A percentile compares a stretch with the other conserved stretches of the same genome.
phyloP scores from a whole-genome alignment of 2,113 vertebrate species.

The Phalacrocorax aristotelis region DNA sequence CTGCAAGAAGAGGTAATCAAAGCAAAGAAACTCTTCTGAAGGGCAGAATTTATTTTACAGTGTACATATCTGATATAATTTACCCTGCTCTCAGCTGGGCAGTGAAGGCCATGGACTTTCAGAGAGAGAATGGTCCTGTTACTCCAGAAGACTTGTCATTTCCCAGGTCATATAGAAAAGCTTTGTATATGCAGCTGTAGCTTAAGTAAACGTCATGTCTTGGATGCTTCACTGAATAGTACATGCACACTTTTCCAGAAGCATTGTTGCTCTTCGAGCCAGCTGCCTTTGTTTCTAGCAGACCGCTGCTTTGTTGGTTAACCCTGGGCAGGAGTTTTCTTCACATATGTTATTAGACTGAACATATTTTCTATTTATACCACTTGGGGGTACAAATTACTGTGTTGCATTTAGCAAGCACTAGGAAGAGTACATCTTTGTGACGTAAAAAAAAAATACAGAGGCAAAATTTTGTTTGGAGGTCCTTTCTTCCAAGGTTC shows the following conservation, averaged over 20 bases:
- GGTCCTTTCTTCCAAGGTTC: background rate
- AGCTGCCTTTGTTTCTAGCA: constrained; percentile 46
- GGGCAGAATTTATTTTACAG: background rate
- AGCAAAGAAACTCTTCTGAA: background rate
- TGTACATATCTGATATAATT: background rate
- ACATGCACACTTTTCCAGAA: constrained; percentile 10
- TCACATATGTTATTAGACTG: constrained; percentile 66
- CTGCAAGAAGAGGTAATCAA: background rate
- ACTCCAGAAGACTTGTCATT: background rate
- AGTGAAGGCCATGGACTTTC: background rate
- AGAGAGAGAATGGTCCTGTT: background rate
- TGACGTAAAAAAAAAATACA: background rate
- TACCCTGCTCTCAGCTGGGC: background rate
- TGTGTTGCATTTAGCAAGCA: background rate
- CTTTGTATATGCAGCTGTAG: constrained; percentile 37
- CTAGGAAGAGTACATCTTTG: background rate
- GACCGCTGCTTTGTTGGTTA: constrained; percentile 47
- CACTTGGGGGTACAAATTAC: constrained; percentile 48
- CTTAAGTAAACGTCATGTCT: background rate
- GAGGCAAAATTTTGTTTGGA: background rate
- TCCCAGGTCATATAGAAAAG: background rate
- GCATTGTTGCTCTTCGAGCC: constrained; percentile 13
- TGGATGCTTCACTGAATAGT: constrained; percentile 10
- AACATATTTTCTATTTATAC: constrained; percentile 68
- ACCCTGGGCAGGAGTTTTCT: constrained; percentile 65